Evolutionary conservation across 2,888 invertebrate species (phyloP), one percentile per base, ranked within the genome.

Genomic region (Auanema sp.): DNA sequence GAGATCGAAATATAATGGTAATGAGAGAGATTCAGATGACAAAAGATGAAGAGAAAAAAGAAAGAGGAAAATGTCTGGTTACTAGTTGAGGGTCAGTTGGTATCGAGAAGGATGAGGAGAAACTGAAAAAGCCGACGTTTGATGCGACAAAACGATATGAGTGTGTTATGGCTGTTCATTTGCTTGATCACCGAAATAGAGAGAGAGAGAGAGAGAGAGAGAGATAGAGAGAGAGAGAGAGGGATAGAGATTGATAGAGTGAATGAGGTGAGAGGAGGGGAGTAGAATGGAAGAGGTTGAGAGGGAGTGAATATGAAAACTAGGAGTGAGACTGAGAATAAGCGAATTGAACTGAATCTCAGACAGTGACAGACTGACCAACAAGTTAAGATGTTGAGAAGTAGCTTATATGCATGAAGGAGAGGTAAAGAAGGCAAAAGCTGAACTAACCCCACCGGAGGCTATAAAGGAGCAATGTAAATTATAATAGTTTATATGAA

Each of bases 21-120:
- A 33, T 33, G 4, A 3, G 8, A 33, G 3, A 33, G 33, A 33
- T 33, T 33, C 33, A 33, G 33, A 33, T 8, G n/a, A 33, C 4
- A 33, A 33, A 33, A 33, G 3, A 33, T 33, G 47, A 47, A 21
- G 21, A 47, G 21, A 16, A 18, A 18, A 47, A 47, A 47, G n/a
- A 47, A 6, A 47, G 47, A 47, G 47, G 47, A 18, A 47, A 47
- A 47, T 8, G 33, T 33, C 33, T 33, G 33, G 33, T 33, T 33
- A 33, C 33, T 33, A 33, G 33, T 33, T 33, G 33, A 33, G 33
- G 33, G 33, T 33, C 33, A 33, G 33, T 33, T 33, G 33, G 47
- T 18, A 47, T 16, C 16, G 47, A 47, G 47, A 24, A 53, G 53
- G 33, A 24, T 12, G 53, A 53, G 53, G 53, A 53, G 53, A 47